Base-by-base conservation (phyloP, 2,888 invertebrate species). In the Axea sp. region DNA sequence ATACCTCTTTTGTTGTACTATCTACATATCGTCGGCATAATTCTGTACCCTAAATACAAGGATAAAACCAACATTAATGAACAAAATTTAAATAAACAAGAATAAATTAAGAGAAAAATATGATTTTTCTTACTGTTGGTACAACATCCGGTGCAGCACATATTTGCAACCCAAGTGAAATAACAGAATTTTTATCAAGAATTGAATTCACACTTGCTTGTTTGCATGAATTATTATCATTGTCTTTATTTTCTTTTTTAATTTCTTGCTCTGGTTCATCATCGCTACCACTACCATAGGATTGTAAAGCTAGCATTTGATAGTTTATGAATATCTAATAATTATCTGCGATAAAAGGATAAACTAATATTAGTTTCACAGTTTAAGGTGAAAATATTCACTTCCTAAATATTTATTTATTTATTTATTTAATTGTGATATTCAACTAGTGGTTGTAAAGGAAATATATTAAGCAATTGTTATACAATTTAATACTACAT, bases 111-210 rank as follows among this genome's bases (percentile, higher is more conserved):
- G 9, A 9, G 8, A 6, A 14, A 33, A 24, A 5, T n/a, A n/a
- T n/a, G n/a, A n/a, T n/a, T n/a, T 15, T 28, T 88, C 88, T 90
- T 89, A 93, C 95, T 76, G 93, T 92, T 0, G 96, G 95, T 77
- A 95, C 91, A 1, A 96, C 96, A 33, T 92, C 90, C 0, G 97
- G 97, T 0, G 96, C 95, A 17, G 96, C 92, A 86, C 94, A 94
- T 73, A 97, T 89, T 81, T 92, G 90, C 81, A 95, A 86, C 8
- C 92, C 91, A 1, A 93, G 83, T 0, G 93, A 93, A 67, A 82
- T 85, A 17, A 83, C 77, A 2, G 86, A 76, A 76, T 90, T 89
- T 71, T 28, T 24, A 3, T 89, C 89, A 49, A 89, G 86, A 79
- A 90, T 88, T 73, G 92, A 87, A 9, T 9, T 26, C 15, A 5